phyloP scores from a whole-genome alignment of 2,888 invertebrate genomes.

The Reticulitermes lucifugus region DNA sequence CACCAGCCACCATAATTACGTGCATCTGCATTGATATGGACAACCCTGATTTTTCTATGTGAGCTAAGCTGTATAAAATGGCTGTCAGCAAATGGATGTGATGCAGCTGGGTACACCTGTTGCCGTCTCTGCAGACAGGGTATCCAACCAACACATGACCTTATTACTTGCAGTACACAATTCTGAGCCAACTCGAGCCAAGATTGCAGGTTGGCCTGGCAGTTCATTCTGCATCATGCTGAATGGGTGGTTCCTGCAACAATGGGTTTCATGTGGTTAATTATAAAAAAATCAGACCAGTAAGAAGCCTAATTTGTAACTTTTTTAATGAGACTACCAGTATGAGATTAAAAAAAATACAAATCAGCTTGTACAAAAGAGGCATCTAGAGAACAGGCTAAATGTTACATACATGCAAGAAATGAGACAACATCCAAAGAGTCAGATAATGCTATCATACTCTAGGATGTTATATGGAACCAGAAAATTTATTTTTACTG shows the following conservation, averaged over 20 bases:
- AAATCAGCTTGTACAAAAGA: too few species aligned
- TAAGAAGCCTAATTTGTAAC: too few species aligned
- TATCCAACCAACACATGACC: slow-evolving; percentile 44
- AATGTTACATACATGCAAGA: too few species aligned
- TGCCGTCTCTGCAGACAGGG: slow-evolving; percentile 49
- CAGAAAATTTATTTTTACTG: too few species aligned
- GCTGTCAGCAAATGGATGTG: slow-evolving; percentile 16
- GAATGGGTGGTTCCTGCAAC: slow-evolving; percentile 8
- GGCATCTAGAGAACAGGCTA: too few species aligned
- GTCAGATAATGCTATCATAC: too few species aligned
- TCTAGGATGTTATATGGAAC: too few species aligned
- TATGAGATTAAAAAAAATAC: too few species aligned
- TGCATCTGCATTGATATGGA: slow-evolving; percentile 57
- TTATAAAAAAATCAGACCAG: too few species aligned
- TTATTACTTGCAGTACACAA: slow-evolving; percentile 28
- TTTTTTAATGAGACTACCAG: too few species aligned
- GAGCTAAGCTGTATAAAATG: slow-evolving; percentile 59
- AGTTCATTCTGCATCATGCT: slow-evolving; percentile 49
- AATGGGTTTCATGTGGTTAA: too few species aligned
- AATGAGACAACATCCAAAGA: too few species aligned
- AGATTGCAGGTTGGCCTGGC: slow-evolving; percentile 40
- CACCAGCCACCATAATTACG: slow-evolving; percentile 54
- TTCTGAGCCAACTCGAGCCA: slow-evolving; percentile 43
- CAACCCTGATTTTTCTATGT: slow-evolving; percentile 59
- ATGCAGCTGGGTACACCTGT: slow-evolving; percentile 46